Evolutionary conservation across 1,140 invertebrate species (phyloP), one percentile per base, ranked within the genome.

Genomic region (Sycophaga agraensis): DNA sequence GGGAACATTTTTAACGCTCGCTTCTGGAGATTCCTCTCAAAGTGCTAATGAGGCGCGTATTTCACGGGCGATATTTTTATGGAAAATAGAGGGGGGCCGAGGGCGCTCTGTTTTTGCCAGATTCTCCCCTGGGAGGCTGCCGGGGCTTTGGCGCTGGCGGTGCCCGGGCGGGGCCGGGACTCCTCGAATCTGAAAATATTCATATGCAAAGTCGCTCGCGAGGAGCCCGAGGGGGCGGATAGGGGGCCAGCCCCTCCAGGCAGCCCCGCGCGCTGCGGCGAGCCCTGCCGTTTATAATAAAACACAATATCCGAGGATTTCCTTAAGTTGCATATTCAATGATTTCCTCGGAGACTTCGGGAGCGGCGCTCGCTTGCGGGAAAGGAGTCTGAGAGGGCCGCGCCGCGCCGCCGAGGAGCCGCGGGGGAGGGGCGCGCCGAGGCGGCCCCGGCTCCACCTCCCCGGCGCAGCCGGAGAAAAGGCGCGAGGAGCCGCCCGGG

Each of bases 271-370:
- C 14, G 28, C 19, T 26, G 55, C 37, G 3, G 43, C 26, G 17
- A 49, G 54, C 64, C 43, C 68, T 59, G 66, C 70, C 73, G 74
- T 78, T 79, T 73, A 77, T 78, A 79, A 79, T 80, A 80, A 80
- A 82, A 79, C 73, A 79, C 75, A 85, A 85, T 86, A 85, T 86
- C 81, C 84, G 77, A 82, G 77, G 77, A 79, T 81, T 79, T 78
- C 64, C 73, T 77, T 79, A 77, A 77, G 78, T 83, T 84, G 84
- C 84, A 85, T 86, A 85, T 82, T 84, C 84, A 85, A 86, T 86
- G 84, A 86, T 86, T 86, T 86, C 85, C 85, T 86, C 80, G 72
- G 84, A 86, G 85, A 86, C 73, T 78, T 73, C 60, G 59, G 55
- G 31, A 53, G 49, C 12, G 39, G 14, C 31, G 26, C 31, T 51